Conservation (phyloP, 2,888 invertebrate species). For the Agriotes lineatus region DNA sequence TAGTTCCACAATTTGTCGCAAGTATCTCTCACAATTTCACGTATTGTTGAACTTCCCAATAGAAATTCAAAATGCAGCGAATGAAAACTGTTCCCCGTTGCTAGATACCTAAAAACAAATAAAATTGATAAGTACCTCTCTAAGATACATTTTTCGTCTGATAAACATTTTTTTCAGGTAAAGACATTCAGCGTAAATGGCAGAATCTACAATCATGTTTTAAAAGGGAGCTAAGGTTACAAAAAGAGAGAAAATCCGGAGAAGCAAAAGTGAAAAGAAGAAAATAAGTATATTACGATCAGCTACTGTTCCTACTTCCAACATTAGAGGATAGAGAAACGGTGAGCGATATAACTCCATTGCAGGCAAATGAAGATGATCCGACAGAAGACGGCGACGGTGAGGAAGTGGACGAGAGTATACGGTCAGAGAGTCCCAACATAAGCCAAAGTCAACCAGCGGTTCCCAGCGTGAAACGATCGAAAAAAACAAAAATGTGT, state of each 20-base stretch:
- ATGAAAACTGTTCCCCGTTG: background rate
- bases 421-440: background rate
- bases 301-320: background rate
- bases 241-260: background rate
- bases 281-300: no score
- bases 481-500: background rate
- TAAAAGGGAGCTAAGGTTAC: no score
- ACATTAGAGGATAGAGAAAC: background rate
- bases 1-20: slow-evolving; percentile 54
- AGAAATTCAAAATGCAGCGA: background rate
- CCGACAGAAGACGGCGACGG: no score
- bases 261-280: no score
- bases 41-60: slow-evolving; percentile 55
- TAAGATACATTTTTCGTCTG: no score
- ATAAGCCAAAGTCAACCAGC: background rate
- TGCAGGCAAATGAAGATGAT: no score
- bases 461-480: background rate
- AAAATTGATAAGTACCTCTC: no score
- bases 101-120: no score
- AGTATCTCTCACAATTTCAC: slow-evolving; percentile 53
- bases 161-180: no score
- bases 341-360: background rate
- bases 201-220: no score
- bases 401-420: no score
- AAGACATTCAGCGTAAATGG: no score